A percentile compares a stretch with the other conserved stretches of the same genome.
Conservation (phyloP, 1,140 invertebrate genomes). For the Aphaenogaster ashmeadi region DNA sequence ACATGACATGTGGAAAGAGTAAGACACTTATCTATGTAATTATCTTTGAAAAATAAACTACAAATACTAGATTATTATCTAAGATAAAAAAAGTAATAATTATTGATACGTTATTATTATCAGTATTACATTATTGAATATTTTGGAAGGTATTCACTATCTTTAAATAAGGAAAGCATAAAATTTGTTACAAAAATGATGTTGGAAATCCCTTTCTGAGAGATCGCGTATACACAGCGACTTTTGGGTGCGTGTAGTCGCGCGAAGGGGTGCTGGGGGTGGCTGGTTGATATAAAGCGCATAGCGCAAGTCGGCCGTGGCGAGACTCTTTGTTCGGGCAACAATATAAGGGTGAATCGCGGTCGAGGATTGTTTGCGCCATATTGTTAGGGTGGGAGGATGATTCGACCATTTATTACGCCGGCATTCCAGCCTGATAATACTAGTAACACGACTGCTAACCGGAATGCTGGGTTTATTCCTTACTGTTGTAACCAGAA, state of each 20-base stretch:
- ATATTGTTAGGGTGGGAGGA: conserved; percentile 69
- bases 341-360: conserved; percentile 86
- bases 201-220: conserved; percentile 38
- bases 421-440: conserved; percentile 85
- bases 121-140: not conserved
- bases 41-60: not conserved
- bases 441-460: conserved; percentile 81
- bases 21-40: not conserved
- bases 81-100: not conserved
- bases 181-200: conserved; percentile 39
- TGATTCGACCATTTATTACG: conserved; percentile 85
- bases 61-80: not conserved
- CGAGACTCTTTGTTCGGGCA: conserved; percentile 84
- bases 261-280: conserved; percentile 57
- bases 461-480: conserved; percentile 73
- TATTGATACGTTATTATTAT: not conserved
- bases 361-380: conserved; percentile 76
- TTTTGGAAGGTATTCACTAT: not conserved
- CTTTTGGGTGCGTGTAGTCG: conserved; percentile 42
- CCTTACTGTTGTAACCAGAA: conserved; percentile 67
- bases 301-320: conserved; percentile 82
- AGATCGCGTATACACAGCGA: conserved; percentile 41
- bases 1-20: not conserved
- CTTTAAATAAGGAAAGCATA: not conserved
- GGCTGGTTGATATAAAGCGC: conserved; percentile 78